Conservation (phyloP, 2,888 invertebrate genomes). For the Melieria picta region DNA sequence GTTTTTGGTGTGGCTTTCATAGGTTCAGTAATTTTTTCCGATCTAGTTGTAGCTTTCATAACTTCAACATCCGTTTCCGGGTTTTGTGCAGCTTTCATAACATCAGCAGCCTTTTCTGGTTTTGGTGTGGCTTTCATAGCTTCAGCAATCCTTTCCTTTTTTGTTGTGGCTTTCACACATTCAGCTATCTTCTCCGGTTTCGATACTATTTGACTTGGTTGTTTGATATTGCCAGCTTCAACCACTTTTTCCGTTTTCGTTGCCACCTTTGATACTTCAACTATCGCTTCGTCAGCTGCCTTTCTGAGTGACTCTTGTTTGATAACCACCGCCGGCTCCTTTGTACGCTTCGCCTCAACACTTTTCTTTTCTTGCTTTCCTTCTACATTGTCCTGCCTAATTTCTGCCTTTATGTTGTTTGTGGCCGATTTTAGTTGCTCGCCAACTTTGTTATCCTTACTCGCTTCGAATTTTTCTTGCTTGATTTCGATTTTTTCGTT, state of each 20-base stretch:
- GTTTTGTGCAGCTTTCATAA: slow-evolving; percentile 37
- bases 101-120: background rate
- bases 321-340: too few species aligned
- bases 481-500: background rate
- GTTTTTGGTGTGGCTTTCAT: background rate
- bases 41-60: background rate
- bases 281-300: too few species aligned
- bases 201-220: slow-evolving; percentile 27
- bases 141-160: slow-evolving; percentile 32
- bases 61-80: slow-evolving; percentile 2
- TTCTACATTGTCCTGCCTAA: too few species aligned
- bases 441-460: background rate
- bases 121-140: slow-evolving; percentile 39
- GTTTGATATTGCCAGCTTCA: slow-evolving; percentile 25
- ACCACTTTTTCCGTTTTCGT: background rate
- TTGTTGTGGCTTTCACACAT: slow-evolving; percentile 13
- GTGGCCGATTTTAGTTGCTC: background rate
- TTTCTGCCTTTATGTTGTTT: background rate
- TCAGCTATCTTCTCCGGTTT: slow-evolving; percentile 18
- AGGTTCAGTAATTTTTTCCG: background rate
- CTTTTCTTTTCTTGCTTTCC: too few species aligned
- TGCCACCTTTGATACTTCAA: background rate
- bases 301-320: too few species aligned
- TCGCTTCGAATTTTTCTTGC: background rate
- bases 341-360: too few species aligned